A percentile compares a stretch with the other conserved stretches of the same genome.
Evolutionary conservation across 2,113 vertebrate species (phyloP).

Genomic region (Hemiscyllium ocellatum): DNA sequence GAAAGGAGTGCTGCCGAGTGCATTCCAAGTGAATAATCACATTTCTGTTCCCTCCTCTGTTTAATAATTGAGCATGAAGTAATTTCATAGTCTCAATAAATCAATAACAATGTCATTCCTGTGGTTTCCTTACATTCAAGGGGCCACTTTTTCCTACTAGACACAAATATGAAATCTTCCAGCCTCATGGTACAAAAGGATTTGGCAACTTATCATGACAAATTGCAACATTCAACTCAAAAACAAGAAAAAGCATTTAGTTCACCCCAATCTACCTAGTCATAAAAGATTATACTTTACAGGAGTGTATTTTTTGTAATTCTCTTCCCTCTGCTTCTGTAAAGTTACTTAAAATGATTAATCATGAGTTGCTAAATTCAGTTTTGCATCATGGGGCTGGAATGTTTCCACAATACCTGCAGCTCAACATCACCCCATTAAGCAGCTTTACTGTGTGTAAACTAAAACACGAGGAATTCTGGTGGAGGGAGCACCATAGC

Average conservation of each 20-base stretch:
- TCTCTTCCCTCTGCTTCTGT: not conserved
- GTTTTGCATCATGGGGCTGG: not conserved
- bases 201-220: not conserved
- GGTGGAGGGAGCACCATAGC: not conserved
- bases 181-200: not conserved
- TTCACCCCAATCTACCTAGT: not conserved
- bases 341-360: not conserved
- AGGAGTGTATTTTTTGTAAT: not conserved
- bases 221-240: not conserved
- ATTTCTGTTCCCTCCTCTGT: not conserved
- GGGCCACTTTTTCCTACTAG: not conserved
- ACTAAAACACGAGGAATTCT: not conserved
- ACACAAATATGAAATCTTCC: not conserved
- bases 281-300: not conserved
- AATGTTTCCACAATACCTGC: not conserved
- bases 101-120: not conserved
- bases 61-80: not conserved
- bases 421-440: not conserved
- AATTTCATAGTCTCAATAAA: not conserved
- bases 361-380: not conserved
- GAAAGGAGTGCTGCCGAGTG: not conserved
- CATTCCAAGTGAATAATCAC: not conserved
- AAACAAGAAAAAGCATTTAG: not conserved
- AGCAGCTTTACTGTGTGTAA: not conserved
- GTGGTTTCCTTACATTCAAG: not conserved